Base-by-base conservation (phyloP, 2,797 vertebrate genomes). In the Cottoperca gobio region DNA sequence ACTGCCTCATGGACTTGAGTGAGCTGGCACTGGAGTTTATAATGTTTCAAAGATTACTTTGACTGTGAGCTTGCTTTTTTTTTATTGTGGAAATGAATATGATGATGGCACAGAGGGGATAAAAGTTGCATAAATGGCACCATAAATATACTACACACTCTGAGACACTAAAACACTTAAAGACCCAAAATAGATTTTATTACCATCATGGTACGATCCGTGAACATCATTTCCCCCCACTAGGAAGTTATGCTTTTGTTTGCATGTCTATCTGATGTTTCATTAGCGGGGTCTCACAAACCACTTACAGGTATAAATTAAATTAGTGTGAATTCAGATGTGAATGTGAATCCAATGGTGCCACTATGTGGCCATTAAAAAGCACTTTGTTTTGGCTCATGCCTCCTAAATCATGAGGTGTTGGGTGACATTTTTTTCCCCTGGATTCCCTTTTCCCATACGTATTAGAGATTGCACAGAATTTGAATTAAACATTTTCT, bases 331-430 rank as follows among this genome's bases (percentile, higher is more conserved):
- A 77, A 21, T 31, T 53, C n/a, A 78, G 23, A 14, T 43, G 43
- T 1, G 5, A 55, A 39, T 54, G 48, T 65, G 19, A 73, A 49
- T 40, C 39, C 53, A 61, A 16, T 26, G n/a, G 6, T 48, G 57
- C 28, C 26, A 73, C 68, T 57, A 33, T 86, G 73, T 80, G 77
- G 74, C 39, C 49, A 39, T 48, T 68, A 50, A 33, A n/a, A 40
- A 58, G 75, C 59, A 63, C 65, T 67, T 70, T 73, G 21, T 58
- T 59, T 42, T 26, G 11, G 16, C 17, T 60, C 48, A 17, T 66
- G 33, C 46, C 33, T 46, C 5, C 21, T 66, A 28, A 46, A 72
- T 35, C 11, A 35, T 5, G 49, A 66, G 19, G 19, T 37, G 3
- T 49, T n/a, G 11, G 11, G 8, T 48, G 19, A 8, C 7, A 19